Evolutionary conservation across 2,888 invertebrate species (phyloP).

Genomic region (Drosophila barbarae): DNA sequence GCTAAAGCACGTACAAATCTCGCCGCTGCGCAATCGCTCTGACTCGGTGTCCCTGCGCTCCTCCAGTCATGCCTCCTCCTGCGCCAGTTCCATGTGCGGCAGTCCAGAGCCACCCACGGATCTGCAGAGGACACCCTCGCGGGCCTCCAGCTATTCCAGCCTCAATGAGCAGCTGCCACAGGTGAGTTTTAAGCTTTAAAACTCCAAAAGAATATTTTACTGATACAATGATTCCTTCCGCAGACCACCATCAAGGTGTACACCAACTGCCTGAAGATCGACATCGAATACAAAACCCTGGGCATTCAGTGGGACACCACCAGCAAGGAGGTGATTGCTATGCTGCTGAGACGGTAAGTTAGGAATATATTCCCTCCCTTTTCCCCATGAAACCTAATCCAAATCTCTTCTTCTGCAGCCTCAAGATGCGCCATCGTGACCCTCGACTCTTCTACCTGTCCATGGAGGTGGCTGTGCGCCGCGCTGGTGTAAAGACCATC

Average conservation of each 20-base stretch:
- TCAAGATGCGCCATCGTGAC: conserved; percentile 94
- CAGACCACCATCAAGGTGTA: conserved; percentile 96
- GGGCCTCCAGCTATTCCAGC: conserved; percentile 84
- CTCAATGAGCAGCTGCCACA: conserved; percentile 82
- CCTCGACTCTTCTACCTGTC: conserved; percentile 95
- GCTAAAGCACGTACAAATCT: conserved; percentile 95
- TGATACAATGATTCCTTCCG: conserved; percentile 40
- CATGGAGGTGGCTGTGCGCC: conserved; percentile 94
- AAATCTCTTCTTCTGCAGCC: conserved; percentile 57
- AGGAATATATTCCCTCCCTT: neutral
- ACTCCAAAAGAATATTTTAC: neutral
- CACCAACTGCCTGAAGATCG: conserved; percentile 92
- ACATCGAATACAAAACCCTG: conserved; percentile 97
- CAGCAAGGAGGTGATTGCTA: conserved; percentile 91
- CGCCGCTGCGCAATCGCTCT: conserved; percentile 90
- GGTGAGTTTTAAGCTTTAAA: conserved; percentile 64
- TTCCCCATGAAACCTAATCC: accelerated
- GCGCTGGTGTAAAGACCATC: conserved; percentile 90
- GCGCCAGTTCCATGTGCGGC: conserved; percentile 84
- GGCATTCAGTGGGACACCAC: conserved; percentile 93
- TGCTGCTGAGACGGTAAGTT: conserved; percentile 89
- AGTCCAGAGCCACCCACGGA: conserved; percentile 83
- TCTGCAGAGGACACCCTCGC: conserved; percentile 83
- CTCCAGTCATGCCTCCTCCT: conserved; percentile 81
- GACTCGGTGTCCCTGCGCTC: conserved; percentile 90